Evolutionary conservation across 1,140 invertebrate genomes (phyloP).

Genomic region (Odontomachus brunneus): DNA sequence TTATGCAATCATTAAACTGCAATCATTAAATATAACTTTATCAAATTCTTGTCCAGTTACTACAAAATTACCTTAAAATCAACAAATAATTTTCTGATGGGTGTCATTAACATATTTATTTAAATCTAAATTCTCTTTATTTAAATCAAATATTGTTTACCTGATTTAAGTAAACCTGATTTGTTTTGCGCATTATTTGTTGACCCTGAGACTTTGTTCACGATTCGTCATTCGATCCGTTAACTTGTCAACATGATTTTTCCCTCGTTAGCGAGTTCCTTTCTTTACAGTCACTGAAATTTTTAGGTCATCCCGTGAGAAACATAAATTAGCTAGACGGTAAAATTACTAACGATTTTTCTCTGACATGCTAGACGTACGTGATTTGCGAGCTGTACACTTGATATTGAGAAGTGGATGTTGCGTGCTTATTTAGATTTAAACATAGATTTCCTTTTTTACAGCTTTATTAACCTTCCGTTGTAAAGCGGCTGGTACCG

Average conservation of each 20-base stretch:
- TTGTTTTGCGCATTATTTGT: background rate
- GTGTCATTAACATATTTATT: too few relatives aligned
- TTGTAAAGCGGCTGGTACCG: constrained; percentile 13
- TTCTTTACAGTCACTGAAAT: constrained; percentile 5
- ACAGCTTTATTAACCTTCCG: constrained; percentile 16
- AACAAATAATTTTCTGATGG: too few relatives aligned
- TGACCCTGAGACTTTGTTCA: constrained; percentile 1
- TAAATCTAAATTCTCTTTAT: too few relatives aligned
- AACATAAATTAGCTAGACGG: constrained; percentile 26
- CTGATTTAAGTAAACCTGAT: too few relatives aligned
- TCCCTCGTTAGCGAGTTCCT: constrained; percentile 22
- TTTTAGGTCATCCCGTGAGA: constrained; percentile 20
- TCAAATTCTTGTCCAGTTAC: too few relatives aligned
- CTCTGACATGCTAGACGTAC: constrained; percentile 4
- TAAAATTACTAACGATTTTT: constrained; percentile 31
- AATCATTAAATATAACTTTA: too few relatives aligned
- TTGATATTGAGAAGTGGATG: constrained; percentile 22
- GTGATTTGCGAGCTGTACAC: constrained; percentile 7
- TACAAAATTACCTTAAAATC: too few relatives aligned
- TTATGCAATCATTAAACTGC: too few relatives aligned
- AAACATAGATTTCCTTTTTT: constrained; percentile 20
- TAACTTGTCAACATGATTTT: constrained; percentile 44
- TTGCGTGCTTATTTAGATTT: constrained; percentile 41
- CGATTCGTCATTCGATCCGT: constrained; percentile 16
- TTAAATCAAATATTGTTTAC: too few relatives aligned